Conservation (phyloP, 2,888 invertebrate genomes). For the Andrena hattorfiana region DNA sequence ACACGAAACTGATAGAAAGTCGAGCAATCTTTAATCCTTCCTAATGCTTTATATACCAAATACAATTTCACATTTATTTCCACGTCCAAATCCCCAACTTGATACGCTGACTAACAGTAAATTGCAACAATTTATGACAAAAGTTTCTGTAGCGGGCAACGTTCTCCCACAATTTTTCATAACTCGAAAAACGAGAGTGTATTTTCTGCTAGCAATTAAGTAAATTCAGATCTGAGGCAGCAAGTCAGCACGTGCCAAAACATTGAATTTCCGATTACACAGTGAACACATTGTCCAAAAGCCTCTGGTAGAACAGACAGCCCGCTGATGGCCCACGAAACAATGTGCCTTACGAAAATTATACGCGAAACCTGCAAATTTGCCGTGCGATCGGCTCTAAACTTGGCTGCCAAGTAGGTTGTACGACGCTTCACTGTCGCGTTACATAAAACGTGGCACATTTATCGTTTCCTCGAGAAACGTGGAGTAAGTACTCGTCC, state of each 20-base stretch:
- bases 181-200: no score
- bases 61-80: neutral
- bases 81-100: neutral
- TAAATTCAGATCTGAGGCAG: neutral
- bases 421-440: slow-evolving; percentile 31
- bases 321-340: neutral
- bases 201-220: neutral
- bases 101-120: neutral
- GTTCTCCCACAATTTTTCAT: no score
- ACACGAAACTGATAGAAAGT: neutral
- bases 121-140: no score
- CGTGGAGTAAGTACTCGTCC: neutral
- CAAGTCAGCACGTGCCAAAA: neutral
- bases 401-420: slow-evolving; percentile 57
- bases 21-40: neutral
- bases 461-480: slow-evolving; percentile 26
- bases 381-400: neutral
- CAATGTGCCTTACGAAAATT: slow-evolving; percentile 14
- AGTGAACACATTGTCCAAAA: neutral
- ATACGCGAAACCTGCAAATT: slow-evolving; percentile 7
- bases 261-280: neutral
- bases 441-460: slow-evolving; percentile 47
- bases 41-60: neutral
- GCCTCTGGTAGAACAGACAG: neutral
- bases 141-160: no score